Evolutionary conservation across 2,888 invertebrate species (phyloP), one percentile per base, ranked within the genome.

Genomic region (Aricia artaxerxes): DNA sequence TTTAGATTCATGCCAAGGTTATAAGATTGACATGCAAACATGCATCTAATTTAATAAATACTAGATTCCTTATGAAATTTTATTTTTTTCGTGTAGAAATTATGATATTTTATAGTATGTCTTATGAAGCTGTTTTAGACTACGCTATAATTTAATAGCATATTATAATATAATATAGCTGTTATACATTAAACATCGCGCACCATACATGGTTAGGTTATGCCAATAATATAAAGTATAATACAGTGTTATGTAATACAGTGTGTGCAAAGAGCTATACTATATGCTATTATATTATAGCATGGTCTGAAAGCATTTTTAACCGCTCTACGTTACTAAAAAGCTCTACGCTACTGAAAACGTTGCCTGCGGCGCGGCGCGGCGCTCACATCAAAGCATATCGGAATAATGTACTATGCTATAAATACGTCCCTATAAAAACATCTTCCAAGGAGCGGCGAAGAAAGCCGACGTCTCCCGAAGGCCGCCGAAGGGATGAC

Each of bases 401-500:
- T 73, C n/a, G 72, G 40, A 61, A 79, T 78, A 76, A 80, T 81
- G 79, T 78, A 81, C 80, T 81, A 81, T 78, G 78, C 80, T 78
- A 82, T 79, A 82, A 80, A 73, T 73, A 81, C 76, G 69, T 82
- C 79, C 81, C 82, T 81, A 82, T 81, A 80, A 78, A 73, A 73
- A 64, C 53, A 78, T 81, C 79, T 77, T 78, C 79, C 82, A 83
- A 84, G 85, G 85, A 84, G 83, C 81, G 81, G 53, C 88, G 88
- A 86, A 83, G 84, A 84, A 79, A 81, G 77, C 86, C 92, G 93
- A 92, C 89, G 88, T 84, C 84, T 73, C 79, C 86, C 93, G 92
- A 91, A 86, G 86, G 84, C 84, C 85, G 85, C 90, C 92, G 93
- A 93, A 90, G 90, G 91, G 91, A 90, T 90, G 92, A 91, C 91